These are phyloP conservation scores for Cyprinodon tularosa DNA, from an alignment of 2,113 vertebrate genomes.

Conservation along the genomic window DNA sequence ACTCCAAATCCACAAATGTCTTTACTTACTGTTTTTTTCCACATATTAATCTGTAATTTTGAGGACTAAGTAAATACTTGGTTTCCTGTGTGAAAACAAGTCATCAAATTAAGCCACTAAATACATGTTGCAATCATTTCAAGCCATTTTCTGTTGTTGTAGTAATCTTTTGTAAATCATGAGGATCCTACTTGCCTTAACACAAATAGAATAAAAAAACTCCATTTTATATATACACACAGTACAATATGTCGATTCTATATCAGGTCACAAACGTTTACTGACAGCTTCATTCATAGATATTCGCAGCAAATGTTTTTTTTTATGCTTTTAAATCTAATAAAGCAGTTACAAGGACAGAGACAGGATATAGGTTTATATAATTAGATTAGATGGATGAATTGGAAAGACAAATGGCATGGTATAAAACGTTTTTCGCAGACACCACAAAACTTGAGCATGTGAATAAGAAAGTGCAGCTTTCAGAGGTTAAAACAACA, in stretches of 20 bases:
- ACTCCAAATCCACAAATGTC: conserved; percentile 54
- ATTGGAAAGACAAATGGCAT: conserved; percentile 50
- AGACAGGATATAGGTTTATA: conserved; percentile 41
- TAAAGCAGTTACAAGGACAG: conserved; percentile 49
- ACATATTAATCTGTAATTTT: conserved; percentile 59
- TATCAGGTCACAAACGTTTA: conserved; percentile 34
- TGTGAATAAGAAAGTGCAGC: conserved; percentile 5
- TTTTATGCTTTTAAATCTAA: conserved; percentile 49
- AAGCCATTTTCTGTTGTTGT: conserved; percentile 46
- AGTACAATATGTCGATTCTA: conserved; percentile 1
- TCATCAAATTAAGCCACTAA: conserved; percentile 49
- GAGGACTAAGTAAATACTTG: conserved; percentile 55
- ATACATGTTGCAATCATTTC: conserved; percentile 44
- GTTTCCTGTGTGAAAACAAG: conserved; percentile 62
- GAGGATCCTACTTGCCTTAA: conserved; percentile 45
- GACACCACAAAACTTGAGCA: conserved; percentile 7
- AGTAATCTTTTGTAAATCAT: conserved; percentile 57
- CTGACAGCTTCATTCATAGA: conserved; percentile 17
- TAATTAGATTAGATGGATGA: conserved; percentile 60
- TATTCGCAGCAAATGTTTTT: conserved; percentile 44
- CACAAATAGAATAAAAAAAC: conserved; percentile 42
- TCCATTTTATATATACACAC: conserved; percentile 4
- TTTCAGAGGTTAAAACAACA: conserved; percentile 22
- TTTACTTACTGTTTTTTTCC: conserved; percentile 25
- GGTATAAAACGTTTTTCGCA: conserved; percentile 37